A percentile compares a stretch with the other conserved stretches of the same genome.
Evolutionary conservation across 35 echinoderm and acorn worm genomes (phyloP).

Genomic region (Lytechinus variegatus): DNA sequence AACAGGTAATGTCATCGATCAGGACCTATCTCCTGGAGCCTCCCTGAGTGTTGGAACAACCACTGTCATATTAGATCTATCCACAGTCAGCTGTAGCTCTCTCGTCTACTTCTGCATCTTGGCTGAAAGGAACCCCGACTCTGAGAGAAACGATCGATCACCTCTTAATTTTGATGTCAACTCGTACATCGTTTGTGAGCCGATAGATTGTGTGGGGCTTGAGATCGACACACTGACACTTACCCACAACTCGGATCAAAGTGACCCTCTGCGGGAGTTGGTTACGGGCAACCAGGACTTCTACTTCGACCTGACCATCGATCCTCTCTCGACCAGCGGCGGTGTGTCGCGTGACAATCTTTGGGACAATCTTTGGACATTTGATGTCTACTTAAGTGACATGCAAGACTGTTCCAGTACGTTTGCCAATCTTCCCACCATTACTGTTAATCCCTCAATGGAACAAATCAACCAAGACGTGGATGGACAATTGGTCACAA

Average conservation of each 20-base stretch:
- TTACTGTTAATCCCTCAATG: background rate
- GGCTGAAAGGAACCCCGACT: background rate
- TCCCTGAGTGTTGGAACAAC: background rate
- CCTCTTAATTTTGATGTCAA: background rate
- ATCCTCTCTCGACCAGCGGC: background rate
- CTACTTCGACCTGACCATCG: background rate
- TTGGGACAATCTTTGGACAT: constrained; percentile 21
- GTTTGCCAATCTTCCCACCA: background rate
- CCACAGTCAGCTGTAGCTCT: background rate
- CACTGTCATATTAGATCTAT: background rate
- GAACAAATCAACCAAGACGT: background rate
- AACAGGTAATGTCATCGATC: background rate
- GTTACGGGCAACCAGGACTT: background rate
- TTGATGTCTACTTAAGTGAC: constrained; percentile 26
- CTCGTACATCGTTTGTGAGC: background rate
- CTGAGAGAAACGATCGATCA: background rate
- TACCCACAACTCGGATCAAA: background rate
- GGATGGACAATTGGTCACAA: background rate
- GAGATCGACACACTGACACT: background rate
- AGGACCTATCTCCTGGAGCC: background rate
- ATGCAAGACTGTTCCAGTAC: background rate
- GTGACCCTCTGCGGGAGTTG: background rate
- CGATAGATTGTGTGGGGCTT: background rate
- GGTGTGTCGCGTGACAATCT: background rate
- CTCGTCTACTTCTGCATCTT: constrained; percentile 1